A percentile compares a stretch with the other conserved stretches of the same genome.
Evolutionary conservation across 2,888 invertebrate species (phyloP).

Genomic region (Gandaritis pyraliata): DNA sequence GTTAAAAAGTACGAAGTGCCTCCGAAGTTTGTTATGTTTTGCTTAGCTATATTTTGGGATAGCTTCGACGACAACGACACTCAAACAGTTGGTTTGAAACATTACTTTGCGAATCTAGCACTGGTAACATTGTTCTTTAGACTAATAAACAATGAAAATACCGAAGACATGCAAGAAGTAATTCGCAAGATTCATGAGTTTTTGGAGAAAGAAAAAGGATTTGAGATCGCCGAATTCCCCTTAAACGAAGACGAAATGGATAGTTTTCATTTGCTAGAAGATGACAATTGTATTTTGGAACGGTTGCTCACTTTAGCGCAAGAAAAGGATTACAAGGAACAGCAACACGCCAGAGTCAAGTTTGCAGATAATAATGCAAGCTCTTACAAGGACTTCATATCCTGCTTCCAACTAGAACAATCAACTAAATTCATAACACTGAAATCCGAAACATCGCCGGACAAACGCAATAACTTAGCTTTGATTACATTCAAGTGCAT

Average conservation of each 20-base stretch:
- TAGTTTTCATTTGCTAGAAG: constrained; percentile 74
- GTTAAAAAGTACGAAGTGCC: constrained; percentile 86
- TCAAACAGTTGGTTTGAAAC: constrained; percentile 54
- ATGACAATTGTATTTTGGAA: constrained; percentile 86
- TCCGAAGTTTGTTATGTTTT: constrained; percentile 83
- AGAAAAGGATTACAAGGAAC: constrained; percentile 71
- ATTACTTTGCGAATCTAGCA: constrained; percentile 66
- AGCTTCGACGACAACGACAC: constrained; percentile 52
- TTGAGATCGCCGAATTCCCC: constrained; percentile 45
- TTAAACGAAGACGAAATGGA: constrained; percentile 41
- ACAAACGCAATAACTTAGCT: constrained; percentile 63
- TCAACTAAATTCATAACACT: constrained; percentile 58
- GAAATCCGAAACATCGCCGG: constrained; percentile 61
- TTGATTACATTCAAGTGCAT: constrained; percentile 71
- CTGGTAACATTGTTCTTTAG: constrained; percentile 68
- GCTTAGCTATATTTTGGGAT: constrained; percentile 79
- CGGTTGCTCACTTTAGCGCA: constrained; percentile 85
- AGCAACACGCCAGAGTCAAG: constrained; percentile 79
- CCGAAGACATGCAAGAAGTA: constrained; percentile 64
- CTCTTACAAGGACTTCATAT: constrained; percentile 82
- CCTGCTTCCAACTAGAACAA: constrained; percentile 79
- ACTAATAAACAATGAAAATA: constrained; percentile 62
- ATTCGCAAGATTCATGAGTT: constrained; percentile 56
- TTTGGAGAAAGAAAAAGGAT: constrained; percentile 46
- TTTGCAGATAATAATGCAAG: constrained; percentile 81